A percentile compares a stretch with the other conserved stretches of the same genome.
Conservation (phyloP, 2,113 vertebrate species). For the Camarhynchus parvulus region DNA sequence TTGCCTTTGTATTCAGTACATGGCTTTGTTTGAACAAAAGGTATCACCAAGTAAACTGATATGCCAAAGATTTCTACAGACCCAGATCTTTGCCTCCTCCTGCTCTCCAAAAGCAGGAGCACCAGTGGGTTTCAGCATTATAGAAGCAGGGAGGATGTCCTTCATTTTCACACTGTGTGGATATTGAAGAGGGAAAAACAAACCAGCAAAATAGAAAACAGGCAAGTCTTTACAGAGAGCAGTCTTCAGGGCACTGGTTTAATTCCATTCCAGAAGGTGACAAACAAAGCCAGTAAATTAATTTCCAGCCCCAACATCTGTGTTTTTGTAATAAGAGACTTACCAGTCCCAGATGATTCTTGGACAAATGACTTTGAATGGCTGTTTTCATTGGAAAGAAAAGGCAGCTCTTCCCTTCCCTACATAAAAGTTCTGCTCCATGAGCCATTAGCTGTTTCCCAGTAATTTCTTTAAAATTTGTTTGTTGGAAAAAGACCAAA, state of each 20-base stretch:
- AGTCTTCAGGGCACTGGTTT: neutral
- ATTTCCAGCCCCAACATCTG: conserved; percentile 33
- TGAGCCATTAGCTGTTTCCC: neutral
- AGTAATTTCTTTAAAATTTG: conserved; percentile 3
- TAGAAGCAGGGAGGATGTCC: neutral
- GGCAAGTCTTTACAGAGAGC: neutral
- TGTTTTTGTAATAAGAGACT: conserved; percentile 14
- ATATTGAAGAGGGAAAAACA: neutral
- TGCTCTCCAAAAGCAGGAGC: neutral
- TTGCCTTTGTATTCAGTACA: neutral
- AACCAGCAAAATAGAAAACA: neutral
- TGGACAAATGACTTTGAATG: conserved; percentile 36
- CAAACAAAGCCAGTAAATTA: conserved; percentile 14
- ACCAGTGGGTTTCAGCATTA: neutral
- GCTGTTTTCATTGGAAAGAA: neutral
- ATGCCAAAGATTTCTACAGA: neutral
- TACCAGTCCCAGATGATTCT: conserved; percentile 30
- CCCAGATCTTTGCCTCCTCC: neutral
- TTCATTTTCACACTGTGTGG: neutral
- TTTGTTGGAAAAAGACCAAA: neutral
- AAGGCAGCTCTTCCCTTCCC: neutral
- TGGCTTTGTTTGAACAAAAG: conserved; percentile 11
- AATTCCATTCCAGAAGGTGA: conserved; percentile 34
- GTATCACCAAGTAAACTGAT: neutral
- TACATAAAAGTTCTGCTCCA: neutral